Conservation (phyloP, 2,797 vertebrate genomes). For the Hozukius guyotensis region DNA sequence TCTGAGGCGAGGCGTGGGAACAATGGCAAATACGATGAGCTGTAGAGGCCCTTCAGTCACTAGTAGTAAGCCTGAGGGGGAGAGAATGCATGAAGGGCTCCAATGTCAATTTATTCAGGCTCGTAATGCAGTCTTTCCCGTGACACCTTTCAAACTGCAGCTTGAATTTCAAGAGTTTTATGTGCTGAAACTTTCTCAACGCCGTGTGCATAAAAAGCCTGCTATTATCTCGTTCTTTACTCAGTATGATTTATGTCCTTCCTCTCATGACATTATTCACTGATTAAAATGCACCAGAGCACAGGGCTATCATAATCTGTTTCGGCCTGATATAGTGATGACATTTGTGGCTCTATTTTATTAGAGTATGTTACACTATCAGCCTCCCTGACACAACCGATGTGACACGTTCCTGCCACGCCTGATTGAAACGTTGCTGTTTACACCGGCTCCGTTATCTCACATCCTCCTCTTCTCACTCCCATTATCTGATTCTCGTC, state of each 20-base stretch:
- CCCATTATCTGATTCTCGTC: slow-evolving; percentile 40
- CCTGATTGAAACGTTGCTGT: not conserved
- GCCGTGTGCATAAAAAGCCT: not conserved
- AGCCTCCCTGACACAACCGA: slow-evolving; percentile 1
- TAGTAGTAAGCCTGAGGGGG: not conserved
- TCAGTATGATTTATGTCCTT: slow-evolving; percentile 20
- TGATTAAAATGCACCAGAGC: slow-evolving; percentile 34
- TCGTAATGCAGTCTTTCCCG: not conserved
- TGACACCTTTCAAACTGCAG: slow-evolving; percentile 1
- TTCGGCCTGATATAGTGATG: slow-evolving; percentile 4
- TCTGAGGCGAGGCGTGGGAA: slow-evolving; percentile 15
- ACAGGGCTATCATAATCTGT: not conserved
- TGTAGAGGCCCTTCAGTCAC: not conserved
- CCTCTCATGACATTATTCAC: slow-evolving; percentile 10
- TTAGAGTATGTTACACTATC: not conserved
- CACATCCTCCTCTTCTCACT: not conserved
- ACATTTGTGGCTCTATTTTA: slow-evolving; percentile 27
- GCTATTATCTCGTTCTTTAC: not conserved
- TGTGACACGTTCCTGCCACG: not conserved
- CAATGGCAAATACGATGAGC: slow-evolving; percentile 9
- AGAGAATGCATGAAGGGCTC: not conserved
- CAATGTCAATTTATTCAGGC: not conserved
- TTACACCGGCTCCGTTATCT: slow-evolving; percentile 25
- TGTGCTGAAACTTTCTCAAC: not conserved
- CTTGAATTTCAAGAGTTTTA: slow-evolving; percentile 15